A percentile compares a stretch with the other conserved stretches of the same genome.
Conservation (phyloP, 2,797 vertebrate genomes). For the Pangasius larnaudii region DNA sequence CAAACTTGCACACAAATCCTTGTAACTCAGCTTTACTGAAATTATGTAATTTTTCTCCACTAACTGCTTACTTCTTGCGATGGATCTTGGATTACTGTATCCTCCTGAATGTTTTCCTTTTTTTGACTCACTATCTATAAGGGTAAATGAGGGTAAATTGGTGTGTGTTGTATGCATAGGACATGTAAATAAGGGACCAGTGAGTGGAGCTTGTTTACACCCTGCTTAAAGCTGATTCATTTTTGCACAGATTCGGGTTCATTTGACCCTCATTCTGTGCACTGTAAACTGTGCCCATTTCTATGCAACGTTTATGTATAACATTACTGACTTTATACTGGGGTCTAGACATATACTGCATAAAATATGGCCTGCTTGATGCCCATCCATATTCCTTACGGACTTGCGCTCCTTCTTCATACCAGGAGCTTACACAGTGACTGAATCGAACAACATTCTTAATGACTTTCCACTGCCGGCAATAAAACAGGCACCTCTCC, state of each 20-base stretch:
- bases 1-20: too few species aligned
- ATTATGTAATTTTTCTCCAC: too few species aligned
- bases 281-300: neutral
- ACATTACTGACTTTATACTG: neutral
- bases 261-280: neutral
- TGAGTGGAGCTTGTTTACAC: neutral
- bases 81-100: neutral
- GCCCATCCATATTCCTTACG: neutral
- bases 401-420: too few species aligned
- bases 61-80: neutral
- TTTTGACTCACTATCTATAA: neutral
- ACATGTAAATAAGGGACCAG: neutral
- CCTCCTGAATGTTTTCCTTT: neutral
- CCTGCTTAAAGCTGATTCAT: neutral
- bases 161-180: neutral
- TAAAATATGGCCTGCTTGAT: neutral
- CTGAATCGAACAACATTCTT: too few species aligned
- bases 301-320: neutral
- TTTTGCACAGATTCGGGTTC: neutral
- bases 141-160: neutral
- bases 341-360: neutral
- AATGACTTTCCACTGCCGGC: too few species aligned
- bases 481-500: too few species aligned
- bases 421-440: too few species aligned
- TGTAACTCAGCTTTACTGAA: too few species aligned